phyloP scores from a whole-genome alignment of 2,797 vertebrate species.

The Gymnothorax reevesii region DNA sequence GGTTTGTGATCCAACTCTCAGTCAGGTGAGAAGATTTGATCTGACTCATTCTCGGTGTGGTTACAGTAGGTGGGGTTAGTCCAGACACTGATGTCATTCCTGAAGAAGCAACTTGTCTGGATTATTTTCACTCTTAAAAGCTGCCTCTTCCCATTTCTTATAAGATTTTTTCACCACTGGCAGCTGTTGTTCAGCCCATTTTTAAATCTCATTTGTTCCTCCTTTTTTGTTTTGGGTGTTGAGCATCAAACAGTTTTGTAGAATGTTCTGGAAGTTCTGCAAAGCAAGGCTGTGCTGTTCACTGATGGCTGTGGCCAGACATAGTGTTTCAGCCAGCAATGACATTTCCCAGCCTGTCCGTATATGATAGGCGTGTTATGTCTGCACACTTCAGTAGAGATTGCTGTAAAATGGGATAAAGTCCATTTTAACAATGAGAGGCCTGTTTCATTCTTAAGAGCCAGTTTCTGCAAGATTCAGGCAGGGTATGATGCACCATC shows the following conservation, averaged over 20 bases:
- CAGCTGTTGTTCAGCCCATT: neutral
- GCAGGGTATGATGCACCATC: neutral
- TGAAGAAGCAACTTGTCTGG: neutral
- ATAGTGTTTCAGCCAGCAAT: neutral
- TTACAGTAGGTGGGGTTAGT: slow-evolving; percentile 8
- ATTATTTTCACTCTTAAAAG: neutral
- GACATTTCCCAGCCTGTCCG: neutral
- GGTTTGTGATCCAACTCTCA: neutral
- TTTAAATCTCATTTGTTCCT: neutral
- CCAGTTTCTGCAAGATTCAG: neutral
- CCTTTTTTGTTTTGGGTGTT: neutral
- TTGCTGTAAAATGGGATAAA: neutral
- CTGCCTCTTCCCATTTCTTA: neutral
- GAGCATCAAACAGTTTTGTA: neutral
- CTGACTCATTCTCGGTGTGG: slow-evolving; percentile 4
- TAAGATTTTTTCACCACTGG: neutral
- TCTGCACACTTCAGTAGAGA: neutral
- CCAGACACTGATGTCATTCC: slow-evolving; percentile 17
- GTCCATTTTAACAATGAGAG: neutral
- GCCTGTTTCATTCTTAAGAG: neutral
- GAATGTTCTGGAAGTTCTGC: neutral
- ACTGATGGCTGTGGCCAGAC: neutral
- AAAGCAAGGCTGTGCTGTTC: too few relatives aligned
- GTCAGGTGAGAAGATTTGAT: slow-evolving; percentile 6
- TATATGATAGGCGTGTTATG: neutral